Evolutionary conservation across 2,113 vertebrate species (phyloP), one percentile per base, ranked within the genome.

Genomic region (Corythaeola cristata): DNA sequence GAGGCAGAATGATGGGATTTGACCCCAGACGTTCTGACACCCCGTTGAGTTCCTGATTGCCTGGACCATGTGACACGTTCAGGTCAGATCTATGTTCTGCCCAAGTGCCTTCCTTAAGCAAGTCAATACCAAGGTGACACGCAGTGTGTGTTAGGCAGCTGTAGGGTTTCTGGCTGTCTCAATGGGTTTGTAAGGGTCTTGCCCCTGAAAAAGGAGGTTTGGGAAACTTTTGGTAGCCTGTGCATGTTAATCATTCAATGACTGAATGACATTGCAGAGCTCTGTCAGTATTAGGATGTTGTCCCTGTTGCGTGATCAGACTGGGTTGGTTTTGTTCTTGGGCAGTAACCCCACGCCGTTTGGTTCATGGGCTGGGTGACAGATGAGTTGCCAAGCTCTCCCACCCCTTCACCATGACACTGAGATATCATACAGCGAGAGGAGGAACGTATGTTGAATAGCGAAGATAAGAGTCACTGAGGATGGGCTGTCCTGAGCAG

Each of bases 401-500:
- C 32, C 44, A 27, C 10, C 27, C 56, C 17, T 64, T 59, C 56
- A 20, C 56, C 2, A 3, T 4, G 15, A 66, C 74, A 22, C 39
- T 6, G 22, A 28, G n/a, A 37, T 32, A 23, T 18, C 21, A 9
- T 2, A 52, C 18, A 53, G 22, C 0, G 1, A 32, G 15, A 37
- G 33, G 37, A 90, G 56, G 35, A 69, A n/a, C 1, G 2, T 24
- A 8, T 3, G 23, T 52, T 59, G 59, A 63, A 22, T 24, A 76
- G n/a, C 12, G 15, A 71, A 32, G 32, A 39, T 10, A 18, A 20
- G 15, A 8, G 12, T 21, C 68, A 12, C 37, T 28, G 69, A 33
- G 37, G 24, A 4, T 2, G 1, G 33, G 23, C 58, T 67, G 47
- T 50, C 27, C 47, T 5, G 7, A 59, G 62, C 0, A 0, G 28